These are phyloP conservation scores for Huso huso DNA, from an alignment of 2,797 vertebrate genomes.

Conservation along the genomic window DNA sequence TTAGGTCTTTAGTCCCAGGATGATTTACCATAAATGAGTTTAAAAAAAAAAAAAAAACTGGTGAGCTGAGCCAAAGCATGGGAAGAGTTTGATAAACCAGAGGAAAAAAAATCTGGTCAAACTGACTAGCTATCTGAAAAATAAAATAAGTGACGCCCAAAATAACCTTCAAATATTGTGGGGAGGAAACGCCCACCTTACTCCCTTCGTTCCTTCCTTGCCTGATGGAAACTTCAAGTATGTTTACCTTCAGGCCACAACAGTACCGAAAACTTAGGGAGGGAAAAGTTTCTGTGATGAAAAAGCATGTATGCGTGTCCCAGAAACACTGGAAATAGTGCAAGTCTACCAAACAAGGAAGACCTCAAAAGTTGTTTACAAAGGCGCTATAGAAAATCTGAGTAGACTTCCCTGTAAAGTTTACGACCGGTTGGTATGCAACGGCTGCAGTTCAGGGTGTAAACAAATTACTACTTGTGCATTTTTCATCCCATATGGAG, in stretches of 20 bases:
- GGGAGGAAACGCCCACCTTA: slow-evolving; percentile 12
- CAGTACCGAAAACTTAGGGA: slow-evolving; percentile 37
- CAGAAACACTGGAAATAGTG: slow-evolving; percentile 71
- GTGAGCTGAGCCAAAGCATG: no score
- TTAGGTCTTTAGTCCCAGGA: no score
- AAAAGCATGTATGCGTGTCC: slow-evolving; percentile 45
- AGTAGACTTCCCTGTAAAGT: slow-evolving; percentile 26
- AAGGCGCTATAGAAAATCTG: slow-evolving; percentile 49
- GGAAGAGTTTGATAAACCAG: slow-evolving; percentile 2
- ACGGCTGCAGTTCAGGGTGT: slow-evolving; percentile 25
- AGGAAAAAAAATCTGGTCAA: slow-evolving; percentile 29
- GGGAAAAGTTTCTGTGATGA: slow-evolving; percentile 20
- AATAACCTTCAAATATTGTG: slow-evolving; percentile 17
- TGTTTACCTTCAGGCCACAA: slow-evolving; percentile 44
- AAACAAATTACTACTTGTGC: slow-evolving; percentile 36
- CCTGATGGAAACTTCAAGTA: slow-evolving; percentile 50
- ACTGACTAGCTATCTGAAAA: slow-evolving; percentile 28
- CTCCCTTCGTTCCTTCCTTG: neutral
- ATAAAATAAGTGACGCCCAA: slow-evolving; percentile 31
- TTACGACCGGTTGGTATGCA: slow-evolving; percentile 25
- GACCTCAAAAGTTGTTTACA: slow-evolving; percentile 55
- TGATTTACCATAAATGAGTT: no score
- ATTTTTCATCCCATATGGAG: slow-evolving; percentile 14
- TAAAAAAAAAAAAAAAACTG: no score
- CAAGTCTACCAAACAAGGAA: slow-evolving; percentile 80